Evolutionary conservation across 92 coral and sea anemone species (phyloP), one percentile per base, ranked within the genome.

Genomic region (Zoanthus sociatus): DNA sequence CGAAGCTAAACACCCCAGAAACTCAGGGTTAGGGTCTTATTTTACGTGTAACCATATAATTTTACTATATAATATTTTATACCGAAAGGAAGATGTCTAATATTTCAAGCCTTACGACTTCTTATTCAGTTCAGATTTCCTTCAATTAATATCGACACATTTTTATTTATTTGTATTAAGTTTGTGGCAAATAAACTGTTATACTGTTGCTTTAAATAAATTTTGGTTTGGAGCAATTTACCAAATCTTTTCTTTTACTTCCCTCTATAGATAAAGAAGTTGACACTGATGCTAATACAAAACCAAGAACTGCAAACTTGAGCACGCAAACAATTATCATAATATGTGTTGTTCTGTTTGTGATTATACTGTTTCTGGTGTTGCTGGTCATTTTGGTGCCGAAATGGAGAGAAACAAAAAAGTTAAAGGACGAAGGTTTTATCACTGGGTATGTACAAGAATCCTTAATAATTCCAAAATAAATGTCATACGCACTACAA

Each of bases 391-490:
- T 77, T 32, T 9, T 53, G 64, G 82, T 77, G 13, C 82, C 82
- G 54, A 77, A 31, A 77, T 77, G 82, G 46, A 77, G 13, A 77
- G 67, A 77, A 21, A 77, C 1, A 54, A 77, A 66, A 30, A 53
- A 77, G 44, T 31, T 77, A 9, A 30, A 33, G 20, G 31, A 77
- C 13, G 82, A 77, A 26, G 82, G 67, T 30, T 66, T 77, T 55
- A 13, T 77, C 7, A 54, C 31, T 55, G 82, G 82, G 82, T 77
- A 77, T 63, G 69, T 16, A 63, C 20, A n/a, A n/a, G 21, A 13
- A 58, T 58, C 17, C 14, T 12, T 14, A 63, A 18, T 0, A 63
- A 17, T 16, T 16, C 9, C n/a, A 20, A 17, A 4, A 20, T 17
- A 17, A 3, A 63, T 63, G 20, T n/a, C 20, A 63, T 7, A 58